phyloP scores from a whole-genome alignment of 2,797 vertebrate species.

The Pseudochirops corinnae region DNA sequence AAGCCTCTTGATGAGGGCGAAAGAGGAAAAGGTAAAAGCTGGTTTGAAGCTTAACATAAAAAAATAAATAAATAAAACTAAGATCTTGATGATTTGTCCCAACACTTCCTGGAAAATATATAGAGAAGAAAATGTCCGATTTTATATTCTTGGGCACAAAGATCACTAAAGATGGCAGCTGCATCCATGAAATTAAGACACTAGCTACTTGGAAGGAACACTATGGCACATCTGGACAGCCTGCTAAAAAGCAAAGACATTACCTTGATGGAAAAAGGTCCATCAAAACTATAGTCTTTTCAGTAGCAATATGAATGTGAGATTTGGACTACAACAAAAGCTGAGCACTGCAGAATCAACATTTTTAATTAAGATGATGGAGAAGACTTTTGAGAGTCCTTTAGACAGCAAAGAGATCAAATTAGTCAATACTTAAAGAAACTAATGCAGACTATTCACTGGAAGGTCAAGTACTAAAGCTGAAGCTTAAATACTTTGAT shows the following conservation, averaged over 20 bases:
- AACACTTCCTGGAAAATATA: neutral
- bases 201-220: neutral
- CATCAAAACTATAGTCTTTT: neutral
- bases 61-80: neutral
- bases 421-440: neutral
- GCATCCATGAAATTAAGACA: neutral
- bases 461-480: neutral
- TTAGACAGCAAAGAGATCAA: neutral
- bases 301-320: neutral
- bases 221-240: neutral
- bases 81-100: neutral
- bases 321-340: neutral
- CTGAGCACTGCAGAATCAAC: neutral
- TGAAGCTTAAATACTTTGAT: too few relatives aligned
- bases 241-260: neutral
- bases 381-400: neutral
- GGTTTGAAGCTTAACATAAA: neutral
- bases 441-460: neutral
- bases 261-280: neutral
- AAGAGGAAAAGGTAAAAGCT: neutral
- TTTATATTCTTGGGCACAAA: neutral
- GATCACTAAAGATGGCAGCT: neutral
- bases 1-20: neutral
- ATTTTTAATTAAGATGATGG: neutral
- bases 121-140: neutral